Evolutionary conservation across 2,797 vertebrate genomes (phyloP), one percentile per base, ranked within the genome.

Genomic region (Sternarchorhynchus goeldii): DNA sequence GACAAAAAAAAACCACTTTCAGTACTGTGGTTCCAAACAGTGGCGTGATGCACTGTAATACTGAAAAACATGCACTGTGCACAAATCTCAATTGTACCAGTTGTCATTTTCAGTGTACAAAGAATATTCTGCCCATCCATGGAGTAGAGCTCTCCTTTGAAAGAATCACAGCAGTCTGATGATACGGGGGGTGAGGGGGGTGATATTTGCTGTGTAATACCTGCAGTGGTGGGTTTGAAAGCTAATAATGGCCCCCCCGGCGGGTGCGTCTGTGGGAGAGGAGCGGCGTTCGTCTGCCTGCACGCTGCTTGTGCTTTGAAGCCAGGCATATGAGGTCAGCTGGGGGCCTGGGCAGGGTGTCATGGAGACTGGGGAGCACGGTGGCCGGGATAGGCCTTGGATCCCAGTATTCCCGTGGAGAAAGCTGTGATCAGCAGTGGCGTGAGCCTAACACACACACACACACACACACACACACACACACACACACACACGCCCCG

Each of bases 141-240:
- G 45, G 45, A 14, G 45, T 50, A 36, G 4, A 53, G 10, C 57
- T 78, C 25, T 79, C 2, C 64, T 56, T 50, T 57, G 12, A 78
- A 75, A 63, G 50, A 25, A 0, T 0, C 34, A 12, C 68, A 72
- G 34, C 14, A 73, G 70, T 4, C 21, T 4, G 14, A 1, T 60
- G 67, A 79, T 62, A 65, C 14, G 62, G 20, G 17, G 10, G 73
- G 59, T 41, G 21, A 36, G 20, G 45, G 76, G 50, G 78, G 12
- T 58, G 45, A 67, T 68, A 67, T 75, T 63, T 69, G 62, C 63
- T 69, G 72, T 76, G 63, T 72, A 85, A 76, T 80, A 81, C 65
- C 73, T 83, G 56, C 76, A 76, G 74, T 62, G 53, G 59, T 76
- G 69, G 73, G 77, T 76, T 79, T 82, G 75, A 85, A 82, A 78